Evolutionary conservation across 2,113 vertebrate genomes (phyloP).

Genomic region (Girardinichthys multiradiatus): DNA sequence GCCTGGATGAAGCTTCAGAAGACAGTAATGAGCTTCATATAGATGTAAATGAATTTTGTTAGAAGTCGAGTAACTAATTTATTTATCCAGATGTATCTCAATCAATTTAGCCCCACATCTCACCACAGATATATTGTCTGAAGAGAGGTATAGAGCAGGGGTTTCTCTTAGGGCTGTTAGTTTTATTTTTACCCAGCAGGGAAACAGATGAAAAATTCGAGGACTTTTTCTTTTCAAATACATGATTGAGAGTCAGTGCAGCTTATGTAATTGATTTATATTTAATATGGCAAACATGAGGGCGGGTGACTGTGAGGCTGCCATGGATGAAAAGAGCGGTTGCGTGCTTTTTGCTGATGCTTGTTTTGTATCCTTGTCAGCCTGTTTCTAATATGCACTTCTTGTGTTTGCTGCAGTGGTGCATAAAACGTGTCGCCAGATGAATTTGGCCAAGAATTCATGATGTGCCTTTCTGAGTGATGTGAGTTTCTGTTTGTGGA

Average conservation of each 20-base stretch:
- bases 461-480: constrained; percentile 32
- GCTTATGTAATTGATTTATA: constrained; percentile 72
- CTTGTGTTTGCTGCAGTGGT: constrained; percentile 76
- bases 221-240: constrained; percentile 22
- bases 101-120: constrained; percentile 53
- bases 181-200: constrained; percentile 13
- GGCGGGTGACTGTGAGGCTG: constrained; percentile 47
- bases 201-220: constrained; percentile 4
- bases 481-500: constrained; percentile 24
- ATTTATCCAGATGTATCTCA: constrained; percentile 64
- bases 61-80: constrained; percentile 59
- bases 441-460: constrained; percentile 53
- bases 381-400: constrained; percentile 76
- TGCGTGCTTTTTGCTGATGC: constrained; percentile 46
- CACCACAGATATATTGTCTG: constrained; percentile 21
- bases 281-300: constrained; percentile 74
- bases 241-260: constrained; percentile 36
- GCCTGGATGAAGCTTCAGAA: constrained; percentile 35
- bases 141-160: not conserved
- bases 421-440: constrained; percentile 69
- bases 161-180: not conserved
- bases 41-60: constrained; percentile 67
- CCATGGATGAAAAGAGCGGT: constrained; percentile 36
- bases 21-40: constrained; percentile 68
- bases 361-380: constrained; percentile 56